Base-by-base conservation (phyloP, 2,113 vertebrate species). In the Cheilinus undulatus region DNA sequence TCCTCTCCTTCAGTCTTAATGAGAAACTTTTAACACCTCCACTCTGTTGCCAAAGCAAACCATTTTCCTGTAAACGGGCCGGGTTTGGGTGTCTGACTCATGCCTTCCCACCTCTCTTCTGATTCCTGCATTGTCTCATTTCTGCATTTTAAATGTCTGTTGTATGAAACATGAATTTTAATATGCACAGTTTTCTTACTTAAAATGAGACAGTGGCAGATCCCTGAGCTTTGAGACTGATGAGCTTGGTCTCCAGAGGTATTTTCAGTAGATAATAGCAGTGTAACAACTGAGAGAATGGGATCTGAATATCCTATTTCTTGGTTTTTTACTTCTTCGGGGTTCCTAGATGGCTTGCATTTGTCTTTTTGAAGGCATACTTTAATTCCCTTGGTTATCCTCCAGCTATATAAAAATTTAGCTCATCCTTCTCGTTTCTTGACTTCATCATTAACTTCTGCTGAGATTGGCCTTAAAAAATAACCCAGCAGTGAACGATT, bases 21-120 rank as follows among this genome's bases (percentile, higher is more conserved):
- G 84, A 77, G 30, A 63, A 76, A 49, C 74, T 58, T 81, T 84
- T 75, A 71, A 61, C 50, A 69, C 70, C 40, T 74, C 13, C 1
- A 1, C 19, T 46, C 17, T 80, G 64, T 62, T 85, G 82, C 76
- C 80, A 86, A 83, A 86, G 74, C 69, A 81, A 74, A 57, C 26
- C 4, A 22, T 76, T 69, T 67, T 65, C 42, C n/a, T 70, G 3
- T 64, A 43, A 62, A 58, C 54, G 68, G 62, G n/a, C n/a, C 49
- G 66, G 46, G 81, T 36, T 63, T 68, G 57, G 0, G 34, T 20
- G 69, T 74, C 48, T 86, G 78, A 85, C 69, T 86, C 69, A 69
- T 17, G 6, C 45, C 56, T 43, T 52, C 63, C 24, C 30, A 66
- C 68, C 69, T 69, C 59, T 63, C 36, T 42, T 61, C 24, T 82